Conservation (phyloP, 2,888 invertebrate genomes). For the Aporophyla lueneburgensis region DNA sequence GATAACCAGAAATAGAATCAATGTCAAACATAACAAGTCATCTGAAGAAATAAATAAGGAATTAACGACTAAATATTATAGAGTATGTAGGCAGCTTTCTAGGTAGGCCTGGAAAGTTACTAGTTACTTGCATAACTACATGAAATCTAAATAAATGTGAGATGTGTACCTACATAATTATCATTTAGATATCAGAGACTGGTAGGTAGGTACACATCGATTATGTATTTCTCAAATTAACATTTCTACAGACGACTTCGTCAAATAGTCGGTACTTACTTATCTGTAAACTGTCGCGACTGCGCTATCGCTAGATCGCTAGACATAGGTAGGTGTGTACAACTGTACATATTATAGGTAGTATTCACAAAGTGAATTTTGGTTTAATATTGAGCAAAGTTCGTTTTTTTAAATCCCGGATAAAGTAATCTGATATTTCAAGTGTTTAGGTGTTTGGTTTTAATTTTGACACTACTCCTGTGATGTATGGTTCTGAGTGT, state of each 20-base stretch:
- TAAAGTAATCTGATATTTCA: no score
- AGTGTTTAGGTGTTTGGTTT: no score
- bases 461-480: no score
- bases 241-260: neutral
- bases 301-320: neutral
- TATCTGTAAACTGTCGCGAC: constrained; percentile 1
- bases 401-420: no score
- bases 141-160: constrained; percentile 1
- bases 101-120: neutral
- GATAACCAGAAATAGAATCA: neutral
- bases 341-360: neutral
- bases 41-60: neutral
- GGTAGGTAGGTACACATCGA: neutral
- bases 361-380: neutral
- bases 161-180: neutral
- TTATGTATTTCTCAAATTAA: neutral
- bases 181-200: neutral
- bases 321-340: neutral
- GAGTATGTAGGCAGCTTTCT: no score
- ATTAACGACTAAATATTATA: neutral
- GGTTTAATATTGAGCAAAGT: neutral
- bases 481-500: neutral
- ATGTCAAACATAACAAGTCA: neutral
- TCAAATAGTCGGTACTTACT: neutral
- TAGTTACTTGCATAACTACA: neutral